Evolutionary conservation across 2,797 vertebrate genomes (phyloP).

Genomic region (Sarcoramphus papa): DNA sequence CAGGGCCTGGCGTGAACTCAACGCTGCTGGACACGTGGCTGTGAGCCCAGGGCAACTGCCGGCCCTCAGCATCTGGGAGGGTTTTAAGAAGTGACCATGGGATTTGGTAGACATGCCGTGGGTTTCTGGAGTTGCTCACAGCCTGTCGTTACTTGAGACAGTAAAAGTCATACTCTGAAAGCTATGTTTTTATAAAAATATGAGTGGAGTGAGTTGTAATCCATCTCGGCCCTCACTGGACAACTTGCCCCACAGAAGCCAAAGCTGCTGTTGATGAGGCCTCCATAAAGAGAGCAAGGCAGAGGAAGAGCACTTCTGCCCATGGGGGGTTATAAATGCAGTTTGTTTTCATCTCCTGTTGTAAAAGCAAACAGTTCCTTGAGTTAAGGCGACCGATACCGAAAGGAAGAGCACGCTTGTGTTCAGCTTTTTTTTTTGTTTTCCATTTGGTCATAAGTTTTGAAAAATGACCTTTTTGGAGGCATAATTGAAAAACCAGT

Average conservation of each 20-base stretch:
- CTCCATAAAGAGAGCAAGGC: background rate
- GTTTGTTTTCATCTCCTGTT: background rate
- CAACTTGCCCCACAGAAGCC: rapidly evolving
- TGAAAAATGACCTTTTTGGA: background rate
- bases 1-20: background rate
- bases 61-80: too few relatives aligned
- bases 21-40: rapidly evolving
- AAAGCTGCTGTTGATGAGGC: background rate
- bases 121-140: background rate
- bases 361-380: background rate
- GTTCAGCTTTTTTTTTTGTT: background rate
- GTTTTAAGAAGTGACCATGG: background rate
- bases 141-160: background rate
- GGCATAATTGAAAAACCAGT: background rate
- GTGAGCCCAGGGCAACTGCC: background rate
- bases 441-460: background rate
- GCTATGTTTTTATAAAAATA: background rate
- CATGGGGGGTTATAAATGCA: background rate
- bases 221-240: background rate
- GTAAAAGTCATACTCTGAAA: background rate
- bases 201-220: background rate
- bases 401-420: background rate
- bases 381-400: background rate
- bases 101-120: rapidly evolving
- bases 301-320: background rate